A percentile compares a stretch with the other conserved stretches of the same genome.
phyloP scores from a whole-genome alignment of 2,888 invertebrate species.

The Limnephilus auricula region DNA sequence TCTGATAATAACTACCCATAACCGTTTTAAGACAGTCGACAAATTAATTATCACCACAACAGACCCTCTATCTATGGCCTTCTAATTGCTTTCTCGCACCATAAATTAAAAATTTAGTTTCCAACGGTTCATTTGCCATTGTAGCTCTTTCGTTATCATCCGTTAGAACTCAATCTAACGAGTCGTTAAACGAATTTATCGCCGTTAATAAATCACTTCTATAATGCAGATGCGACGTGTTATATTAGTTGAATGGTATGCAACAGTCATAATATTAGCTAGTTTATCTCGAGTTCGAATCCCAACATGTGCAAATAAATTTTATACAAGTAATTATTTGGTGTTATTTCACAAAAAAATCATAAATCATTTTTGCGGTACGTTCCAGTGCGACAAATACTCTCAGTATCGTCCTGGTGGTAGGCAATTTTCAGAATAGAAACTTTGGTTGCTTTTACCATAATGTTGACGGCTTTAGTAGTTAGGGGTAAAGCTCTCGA shows the following conservation, averaged over 20 bases:
- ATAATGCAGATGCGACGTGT: background rate
- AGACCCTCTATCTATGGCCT: background rate
- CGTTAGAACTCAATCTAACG: background rate
- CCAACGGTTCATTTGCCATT: slow-evolving; percentile 27
- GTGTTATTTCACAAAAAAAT: too few species aligned
- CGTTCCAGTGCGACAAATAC: too few species aligned
- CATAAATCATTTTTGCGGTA: too few species aligned
- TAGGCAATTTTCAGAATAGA: too few species aligned
- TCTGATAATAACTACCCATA: background rate
- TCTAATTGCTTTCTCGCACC: background rate
- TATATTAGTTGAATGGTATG: background rate
- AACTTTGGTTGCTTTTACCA: too few species aligned
- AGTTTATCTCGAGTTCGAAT: too few species aligned
- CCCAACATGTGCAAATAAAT: too few species aligned
- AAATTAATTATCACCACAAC: background rate
- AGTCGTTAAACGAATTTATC: slow-evolving; percentile 20
- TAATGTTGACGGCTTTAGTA: too few species aligned
- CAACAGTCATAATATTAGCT: too few species aligned
- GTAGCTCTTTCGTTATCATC: background rate
- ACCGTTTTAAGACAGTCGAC: background rate
- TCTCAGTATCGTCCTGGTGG: too few species aligned
- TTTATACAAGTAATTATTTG: too few species aligned
- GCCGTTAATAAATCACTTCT: background rate
- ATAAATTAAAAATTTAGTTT: slow-evolving; percentile 8
- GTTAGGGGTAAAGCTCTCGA: too few species aligned